Evolutionary conservation across 2,797 vertebrate species (phyloP).

Genomic region (Galagoides demidoff): DNA sequence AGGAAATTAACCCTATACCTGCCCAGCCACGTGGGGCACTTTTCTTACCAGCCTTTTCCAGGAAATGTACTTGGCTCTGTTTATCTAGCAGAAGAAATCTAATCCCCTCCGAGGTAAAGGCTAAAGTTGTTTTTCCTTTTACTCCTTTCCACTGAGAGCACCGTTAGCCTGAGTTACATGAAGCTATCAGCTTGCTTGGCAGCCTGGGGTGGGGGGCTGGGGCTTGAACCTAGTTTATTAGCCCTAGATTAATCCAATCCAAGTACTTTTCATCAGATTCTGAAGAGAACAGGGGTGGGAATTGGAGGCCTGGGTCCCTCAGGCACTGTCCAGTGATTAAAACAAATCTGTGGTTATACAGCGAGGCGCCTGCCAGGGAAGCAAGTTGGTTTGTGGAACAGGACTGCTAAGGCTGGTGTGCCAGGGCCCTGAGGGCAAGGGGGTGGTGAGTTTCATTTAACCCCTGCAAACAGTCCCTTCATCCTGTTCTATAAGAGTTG

Average conservation of each 20-base stretch:
- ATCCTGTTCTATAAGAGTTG: background rate
- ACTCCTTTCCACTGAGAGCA: slow-evolving; percentile 78
- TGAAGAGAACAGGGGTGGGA: slow-evolving; percentile 84
- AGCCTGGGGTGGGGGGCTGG: slow-evolving; percentile 49
- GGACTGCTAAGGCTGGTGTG: slow-evolving; percentile 53
- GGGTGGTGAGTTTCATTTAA: slow-evolving; percentile 12
- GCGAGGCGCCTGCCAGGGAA: slow-evolving; percentile 84
- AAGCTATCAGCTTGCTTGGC: slow-evolving; percentile 83
- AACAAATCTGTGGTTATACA: slow-evolving; percentile 82
- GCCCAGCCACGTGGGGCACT: background rate
- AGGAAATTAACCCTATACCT: slow-evolving; percentile 5
- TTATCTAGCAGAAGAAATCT: slow-evolving; percentile 79
- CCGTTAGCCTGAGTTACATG: slow-evolving; percentile 78
- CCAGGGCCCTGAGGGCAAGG: background rate
- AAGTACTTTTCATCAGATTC: slow-evolving; percentile 87
- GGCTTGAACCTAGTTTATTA: slow-evolving; percentile 78
- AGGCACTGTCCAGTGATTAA: slow-evolving; percentile 86
- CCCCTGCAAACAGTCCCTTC: background rate
- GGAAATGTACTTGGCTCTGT: slow-evolving; percentile 65
- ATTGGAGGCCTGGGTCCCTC: slow-evolving; percentile 79
- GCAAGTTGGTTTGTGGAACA: slow-evolving; percentile 81
- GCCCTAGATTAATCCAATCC: slow-evolving; percentile 84
- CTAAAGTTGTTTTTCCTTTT: slow-evolving; percentile 83
- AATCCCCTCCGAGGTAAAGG: slow-evolving; percentile 79
- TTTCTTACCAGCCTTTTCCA: slow-evolving; percentile 71